phyloP scores from a whole-genome alignment of 2,797 vertebrate species.

The Rhincodon typus region DNA sequence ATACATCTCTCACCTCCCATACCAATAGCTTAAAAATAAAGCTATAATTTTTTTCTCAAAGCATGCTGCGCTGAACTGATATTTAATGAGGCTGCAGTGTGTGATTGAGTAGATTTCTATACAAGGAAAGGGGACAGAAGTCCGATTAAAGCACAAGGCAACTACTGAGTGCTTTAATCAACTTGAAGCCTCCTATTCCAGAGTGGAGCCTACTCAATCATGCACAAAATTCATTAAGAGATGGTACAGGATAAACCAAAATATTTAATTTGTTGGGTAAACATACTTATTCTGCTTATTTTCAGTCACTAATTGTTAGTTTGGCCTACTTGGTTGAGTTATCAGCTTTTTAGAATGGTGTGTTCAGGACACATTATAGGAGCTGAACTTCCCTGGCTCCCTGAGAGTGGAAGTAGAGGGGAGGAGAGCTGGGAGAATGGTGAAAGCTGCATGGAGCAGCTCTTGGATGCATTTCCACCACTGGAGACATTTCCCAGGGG shows the following conservation, averaged over 20 bases:
- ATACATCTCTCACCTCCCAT: not conserved
- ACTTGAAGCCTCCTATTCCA: not conserved
- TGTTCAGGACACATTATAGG: not conserved
- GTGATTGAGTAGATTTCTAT: slow-evolving; percentile 25
- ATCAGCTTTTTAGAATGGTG: not conserved
- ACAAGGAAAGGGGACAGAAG: slow-evolving; percentile 5
- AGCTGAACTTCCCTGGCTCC: not conserved
- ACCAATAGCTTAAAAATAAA: slow-evolving; percentile 26
- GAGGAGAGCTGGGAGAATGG: not conserved
- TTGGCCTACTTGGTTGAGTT: not conserved
- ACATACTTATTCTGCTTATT: not conserved
- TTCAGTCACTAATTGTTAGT: not conserved
- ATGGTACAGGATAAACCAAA: not conserved
- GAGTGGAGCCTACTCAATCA: slow-evolving; percentile 14
- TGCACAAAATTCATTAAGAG: not conserved
- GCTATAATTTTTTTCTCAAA: not conserved
- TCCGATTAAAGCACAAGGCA: slow-evolving; percentile 26
- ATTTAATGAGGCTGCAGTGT: slow-evolving; percentile 4
- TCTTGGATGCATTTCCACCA: not conserved
- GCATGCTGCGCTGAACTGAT: slow-evolving; percentile 25
- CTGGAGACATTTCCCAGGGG: not conserved
- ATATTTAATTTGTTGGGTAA: slow-evolving; percentile 23
- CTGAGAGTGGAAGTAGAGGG: not conserved
- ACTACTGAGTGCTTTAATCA: slow-evolving; percentile 25
- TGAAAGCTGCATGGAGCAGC: not conserved